Evolutionary conservation across 1,140 invertebrate species (phyloP).

Genomic region (Drepana arcuata): DNA sequence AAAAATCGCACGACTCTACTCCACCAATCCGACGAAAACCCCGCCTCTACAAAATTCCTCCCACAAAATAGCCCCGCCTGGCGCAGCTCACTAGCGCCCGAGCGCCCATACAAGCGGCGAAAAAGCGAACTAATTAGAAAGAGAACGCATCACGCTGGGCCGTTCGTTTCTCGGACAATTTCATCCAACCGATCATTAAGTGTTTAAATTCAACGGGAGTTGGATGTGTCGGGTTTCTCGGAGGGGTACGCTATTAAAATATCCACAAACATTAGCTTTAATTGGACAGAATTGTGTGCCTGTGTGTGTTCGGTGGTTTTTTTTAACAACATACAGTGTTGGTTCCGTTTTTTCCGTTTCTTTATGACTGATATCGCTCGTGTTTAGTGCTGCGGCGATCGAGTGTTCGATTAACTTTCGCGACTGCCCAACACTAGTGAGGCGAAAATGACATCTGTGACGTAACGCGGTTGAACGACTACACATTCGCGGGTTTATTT

Average conservation of each 20-base stretch:
- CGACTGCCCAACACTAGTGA: conserved; percentile 1
- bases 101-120: conserved; percentile 44
- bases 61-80: conserved; percentile 29
- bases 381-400: conserved; percentile 43
- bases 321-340: conserved; percentile 40
- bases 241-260: conserved; percentile 70
- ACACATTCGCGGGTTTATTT: neutral
- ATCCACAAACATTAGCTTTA: conserved; percentile 70
- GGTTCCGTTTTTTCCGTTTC: conserved; percentile 53
- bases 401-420: conserved; percentile 19
- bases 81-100: conserved; percentile 38
- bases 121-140: conserved; percentile 49
- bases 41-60: conserved; percentile 33
- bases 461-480: conserved; percentile 26
- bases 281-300: conserved; percentile 67
- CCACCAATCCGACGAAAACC: conserved; percentile 30
- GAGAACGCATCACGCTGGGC: conserved; percentile 47
- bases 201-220: conserved; percentile 69
- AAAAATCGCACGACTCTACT: conserved; percentile 45
- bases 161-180: conserved; percentile 68
- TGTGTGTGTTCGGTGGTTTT: conserved; percentile 54
- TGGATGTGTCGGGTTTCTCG: conserved; percentile 69
- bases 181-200: conserved; percentile 70
- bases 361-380: conserved; percentile 60
- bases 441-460: conserved; percentile 57